Conservation (phyloP, 2,113 vertebrate species). For the Rhombomys opimus region DNA sequence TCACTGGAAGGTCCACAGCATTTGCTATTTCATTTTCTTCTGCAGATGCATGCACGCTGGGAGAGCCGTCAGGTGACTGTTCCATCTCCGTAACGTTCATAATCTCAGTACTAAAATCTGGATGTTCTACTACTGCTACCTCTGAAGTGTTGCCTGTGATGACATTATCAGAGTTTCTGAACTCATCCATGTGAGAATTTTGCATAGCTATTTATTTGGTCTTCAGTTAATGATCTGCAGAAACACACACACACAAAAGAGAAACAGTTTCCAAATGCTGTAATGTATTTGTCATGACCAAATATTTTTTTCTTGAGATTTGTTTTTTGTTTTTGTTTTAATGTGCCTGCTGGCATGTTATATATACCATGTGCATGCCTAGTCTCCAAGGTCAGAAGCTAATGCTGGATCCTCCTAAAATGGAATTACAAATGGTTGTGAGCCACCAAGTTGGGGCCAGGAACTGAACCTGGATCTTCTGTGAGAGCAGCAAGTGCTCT, state of each 20-base stretch:
- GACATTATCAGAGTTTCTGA: slow-evolving; percentile 80
- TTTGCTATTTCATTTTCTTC: slow-evolving; percentile 88
- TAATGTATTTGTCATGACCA: background rate
- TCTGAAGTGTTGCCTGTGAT: slow-evolving; percentile 73
- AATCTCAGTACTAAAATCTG: slow-evolving; percentile 89
- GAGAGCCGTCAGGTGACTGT: slow-evolving; percentile 90
- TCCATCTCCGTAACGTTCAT: slow-evolving; percentile 91
- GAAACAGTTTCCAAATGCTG: background rate
- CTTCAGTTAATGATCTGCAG: slow-evolving; percentile 75
- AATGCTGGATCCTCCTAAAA: background rate
- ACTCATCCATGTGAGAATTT: slow-evolving; percentile 82
- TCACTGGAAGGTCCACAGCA: slow-evolving; percentile 81
- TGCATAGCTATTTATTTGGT: slow-evolving; percentile 82
- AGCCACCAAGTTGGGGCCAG: background rate
- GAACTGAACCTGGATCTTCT: background rate
- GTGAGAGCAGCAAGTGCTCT: background rate
- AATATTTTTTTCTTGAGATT: background rate
- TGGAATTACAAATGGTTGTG: background rate
- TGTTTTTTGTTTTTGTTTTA: background rate
- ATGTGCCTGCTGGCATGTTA: background rate
- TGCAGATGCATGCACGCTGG: slow-evolving; percentile 87
- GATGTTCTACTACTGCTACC: slow-evolving; percentile 75
- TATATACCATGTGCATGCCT: background rate
- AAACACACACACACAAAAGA: slow-evolving; percentile 55
- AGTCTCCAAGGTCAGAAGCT: background rate